Conservation (phyloP, 2,888 invertebrate genomes). For the Muschampia plurimacula region DNA sequence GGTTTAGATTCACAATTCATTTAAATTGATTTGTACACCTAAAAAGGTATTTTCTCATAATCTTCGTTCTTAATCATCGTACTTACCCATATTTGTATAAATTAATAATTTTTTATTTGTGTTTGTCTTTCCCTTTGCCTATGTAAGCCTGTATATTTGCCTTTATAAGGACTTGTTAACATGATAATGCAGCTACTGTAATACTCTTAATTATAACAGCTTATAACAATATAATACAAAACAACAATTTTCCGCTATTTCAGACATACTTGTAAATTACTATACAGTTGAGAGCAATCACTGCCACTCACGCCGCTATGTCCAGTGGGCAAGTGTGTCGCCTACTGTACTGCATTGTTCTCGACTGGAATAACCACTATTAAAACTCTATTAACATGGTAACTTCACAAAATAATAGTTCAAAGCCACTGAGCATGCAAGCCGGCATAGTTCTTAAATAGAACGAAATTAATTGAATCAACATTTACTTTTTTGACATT, state of each 20-base stretch:
- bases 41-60: no score
- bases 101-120: no score
- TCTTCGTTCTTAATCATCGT: no score
- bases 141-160: no score
- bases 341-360: constrained; percentile 24
- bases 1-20: no score
- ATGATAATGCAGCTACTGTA: background rate
- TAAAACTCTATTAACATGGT: constrained; percentile 15
- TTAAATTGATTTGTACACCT: no score
- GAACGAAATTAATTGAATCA: constrained; percentile 2
- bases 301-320: background rate
- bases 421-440: constrained; percentile 7
- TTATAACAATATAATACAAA: background rate
- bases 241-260: constrained; percentile 13
- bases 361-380: constrained; percentile 1
- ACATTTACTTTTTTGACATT: background rate
- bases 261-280: constrained; percentile 7
- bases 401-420: constrained; percentile 17
- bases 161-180: no score
- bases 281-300: constrained; percentile 9
- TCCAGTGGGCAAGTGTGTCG: constrained; percentile 30
- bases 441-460: constrained; percentile 2
- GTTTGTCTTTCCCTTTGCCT: no score
- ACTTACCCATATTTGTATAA: no score
- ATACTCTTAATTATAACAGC: background rate